These are phyloP conservation scores for Chelonia mydas DNA, from an alignment of 2,797 vertebrate genomes.

Conservation along the genomic window DNA sequence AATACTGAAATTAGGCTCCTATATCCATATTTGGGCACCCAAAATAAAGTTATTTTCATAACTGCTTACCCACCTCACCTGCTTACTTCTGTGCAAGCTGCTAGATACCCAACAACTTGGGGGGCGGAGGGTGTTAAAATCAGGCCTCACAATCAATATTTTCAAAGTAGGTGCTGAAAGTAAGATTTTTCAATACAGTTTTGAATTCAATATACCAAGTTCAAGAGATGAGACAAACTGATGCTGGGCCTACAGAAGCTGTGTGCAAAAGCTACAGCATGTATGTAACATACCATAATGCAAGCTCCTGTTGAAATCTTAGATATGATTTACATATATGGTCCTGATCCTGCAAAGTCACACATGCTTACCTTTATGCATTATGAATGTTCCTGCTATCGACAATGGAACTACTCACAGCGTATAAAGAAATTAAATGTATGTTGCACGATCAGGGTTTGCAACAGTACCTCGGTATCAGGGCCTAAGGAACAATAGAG, in stretches of 20 bases:
- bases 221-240: background rate
- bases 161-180: no score
- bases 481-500: background rate
- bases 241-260: background rate
- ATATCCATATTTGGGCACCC: background rate
- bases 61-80: background rate
- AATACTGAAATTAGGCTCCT: background rate
- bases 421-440: background rate
- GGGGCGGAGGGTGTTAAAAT: no score
- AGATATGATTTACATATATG: background rate
- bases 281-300: background rate
- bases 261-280: background rate
- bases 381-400: accelerated
- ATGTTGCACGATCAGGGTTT: background rate
- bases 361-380: background rate
- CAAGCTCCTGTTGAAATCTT: no score
- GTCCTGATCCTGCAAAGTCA: background rate
- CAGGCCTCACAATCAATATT: background rate
- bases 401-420: accelerated
- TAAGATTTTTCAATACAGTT: background rate
- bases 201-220: background rate
- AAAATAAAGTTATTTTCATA: background rate
- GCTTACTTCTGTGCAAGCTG: background rate
- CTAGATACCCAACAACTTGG: background rate
- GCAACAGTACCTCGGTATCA: background rate